Percentiles rank a stretch among this genome's conserved stretches.
These are phyloP conservation scores for Ennomos fuscantarius DNA, from an alignment of 2,888 invertebrate species.

Conservation along the genomic window DNA sequence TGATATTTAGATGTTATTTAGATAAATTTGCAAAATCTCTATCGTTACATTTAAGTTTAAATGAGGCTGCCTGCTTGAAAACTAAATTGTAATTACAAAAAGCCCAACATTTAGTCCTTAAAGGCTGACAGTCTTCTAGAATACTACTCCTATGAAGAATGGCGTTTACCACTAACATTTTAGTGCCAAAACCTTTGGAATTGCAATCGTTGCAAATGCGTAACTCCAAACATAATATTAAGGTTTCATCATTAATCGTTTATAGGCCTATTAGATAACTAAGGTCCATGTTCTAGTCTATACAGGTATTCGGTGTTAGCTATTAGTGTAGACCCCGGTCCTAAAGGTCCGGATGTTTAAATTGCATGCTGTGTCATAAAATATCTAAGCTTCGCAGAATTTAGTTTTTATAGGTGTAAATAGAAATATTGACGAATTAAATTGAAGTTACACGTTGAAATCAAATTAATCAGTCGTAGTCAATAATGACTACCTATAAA, in stretches of 20 bases:
- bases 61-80: slow-evolving; percentile 18
- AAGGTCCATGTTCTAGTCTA: slow-evolving; percentile 65
- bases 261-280: slow-evolving; percentile 70
- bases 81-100: neutral
- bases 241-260: slow-evolving; percentile 39
- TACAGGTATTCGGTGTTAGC: slow-evolving; percentile 78
- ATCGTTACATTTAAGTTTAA: slow-evolving; percentile 1
- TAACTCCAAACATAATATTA: slow-evolving; percentile 30
- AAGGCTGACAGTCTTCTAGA: slow-evolving; percentile 11
- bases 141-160: slow-evolving; percentile 10
- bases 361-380: slow-evolving; percentile 59
- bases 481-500: too few relatives aligned
- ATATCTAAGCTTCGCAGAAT: slow-evolving; percentile 35
- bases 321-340: slow-evolving; percentile 65
- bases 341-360: slow-evolving; percentile 52
- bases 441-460: slow-evolving; percentile 9
- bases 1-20: slow-evolving; percentile 42
- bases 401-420: slow-evolving; percentile 15
- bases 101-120: too few relatives aligned
- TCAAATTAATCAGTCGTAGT: too few relatives aligned
- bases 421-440: neutral
- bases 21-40: slow-evolving; percentile 27
- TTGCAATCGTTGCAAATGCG: slow-evolving; percentile 23
- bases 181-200: slow-evolving; percentile 30
- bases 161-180: slow-evolving; percentile 17